Evolutionary conservation across 2,797 vertebrate genomes (phyloP), one percentile per base, ranked within the genome.

Genomic region (Esox lucius): DNA sequence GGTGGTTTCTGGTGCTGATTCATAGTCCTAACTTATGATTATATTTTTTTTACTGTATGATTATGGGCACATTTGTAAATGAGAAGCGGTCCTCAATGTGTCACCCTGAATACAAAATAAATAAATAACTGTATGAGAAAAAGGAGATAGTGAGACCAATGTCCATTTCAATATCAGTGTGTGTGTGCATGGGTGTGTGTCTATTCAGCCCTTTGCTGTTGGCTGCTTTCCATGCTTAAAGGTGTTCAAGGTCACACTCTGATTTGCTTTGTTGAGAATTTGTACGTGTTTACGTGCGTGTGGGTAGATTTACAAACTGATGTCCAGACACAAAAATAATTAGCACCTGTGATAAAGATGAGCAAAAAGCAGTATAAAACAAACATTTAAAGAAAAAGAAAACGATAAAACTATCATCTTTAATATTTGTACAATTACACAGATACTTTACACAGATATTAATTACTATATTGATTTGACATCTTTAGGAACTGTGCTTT

Each of bases 271-370:
- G 62, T 39, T 48, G 35, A 7, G 35, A 3, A 39, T 39, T 39
- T 73, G 42, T 64, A 49, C 49, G 17, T 49, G 51, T 51, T 15
- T 39, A 33, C 62, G 71, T 24, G 33, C 61, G 49, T 59, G 51
- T 39, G 51, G 22, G 39, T 1, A 26, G 4, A 46, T 59, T 15
- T 46, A 49, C 12, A 13, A 53, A 53, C 12, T 53, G 12, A 53
- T 15, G 2, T 53, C 49, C 7, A 39, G 35, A 3, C 35, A 39
- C 35, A 35, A 39, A 39, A 7, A 39, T 3, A 39, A 53, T 53
- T 4, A 3, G 15, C 12, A 19, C 49, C 49, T n/a, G 67, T 39
- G 35, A 39, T 62, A 39, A 76, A 73, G 2, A 24, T 77, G 66
- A 17, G 73, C 46, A n/a, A 75, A 71, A 62, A 67, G 26, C 19